A percentile compares a stretch with the other conserved stretches of the same genome.
These are phyloP conservation scores for Phoxinus phoxinus DNA, from an alignment of 2,113 vertebrate genomes.

Conservation along the genomic window DNA sequence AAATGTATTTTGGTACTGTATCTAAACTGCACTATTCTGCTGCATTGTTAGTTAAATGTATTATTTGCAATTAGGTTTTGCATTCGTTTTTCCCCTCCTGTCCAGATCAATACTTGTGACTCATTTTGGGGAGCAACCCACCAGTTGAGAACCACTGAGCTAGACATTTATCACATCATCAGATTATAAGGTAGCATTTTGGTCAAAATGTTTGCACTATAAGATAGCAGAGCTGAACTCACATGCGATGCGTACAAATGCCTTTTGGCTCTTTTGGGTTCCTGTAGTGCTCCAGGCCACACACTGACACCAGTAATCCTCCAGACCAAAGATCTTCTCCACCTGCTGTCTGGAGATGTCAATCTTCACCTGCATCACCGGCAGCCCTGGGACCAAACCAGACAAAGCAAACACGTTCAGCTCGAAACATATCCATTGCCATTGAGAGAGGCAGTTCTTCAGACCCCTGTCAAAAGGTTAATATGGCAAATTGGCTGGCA, in stretches of 20 bases:
- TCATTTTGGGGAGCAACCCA: background rate
- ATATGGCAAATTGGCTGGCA: background rate
- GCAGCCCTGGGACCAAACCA: slow-evolving; percentile 81
- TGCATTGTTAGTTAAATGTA: background rate
- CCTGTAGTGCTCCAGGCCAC: slow-evolving; percentile 98
- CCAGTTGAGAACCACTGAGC: background rate
- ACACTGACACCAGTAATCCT: slow-evolving; percentile 99
- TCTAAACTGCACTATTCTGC: background rate
- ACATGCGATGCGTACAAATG: slow-evolving; percentile 95
- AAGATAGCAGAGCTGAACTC: slow-evolving; percentile 71
- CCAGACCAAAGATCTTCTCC: slow-evolving; percentile 96
- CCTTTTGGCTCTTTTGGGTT: slow-evolving; percentile 98
- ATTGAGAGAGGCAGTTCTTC: background rate
- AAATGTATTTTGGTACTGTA: background rate
- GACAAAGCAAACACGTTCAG: slow-evolving; percentile 18
- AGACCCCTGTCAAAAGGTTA: background rate
- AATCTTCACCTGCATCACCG: slow-evolving; percentile 93
- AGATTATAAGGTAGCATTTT: background rate
- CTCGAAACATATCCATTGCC: background rate
- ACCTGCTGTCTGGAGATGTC: slow-evolving; percentile 97
- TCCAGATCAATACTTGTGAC: background rate
- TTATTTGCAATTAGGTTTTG: background rate
- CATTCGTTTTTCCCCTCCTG: background rate
- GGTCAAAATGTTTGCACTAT: background rate
- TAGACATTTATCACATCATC: background rate